Evolutionary conservation across 2,797 vertebrate species (phyloP).

Genomic region (Girardinus metallicus): DNA sequence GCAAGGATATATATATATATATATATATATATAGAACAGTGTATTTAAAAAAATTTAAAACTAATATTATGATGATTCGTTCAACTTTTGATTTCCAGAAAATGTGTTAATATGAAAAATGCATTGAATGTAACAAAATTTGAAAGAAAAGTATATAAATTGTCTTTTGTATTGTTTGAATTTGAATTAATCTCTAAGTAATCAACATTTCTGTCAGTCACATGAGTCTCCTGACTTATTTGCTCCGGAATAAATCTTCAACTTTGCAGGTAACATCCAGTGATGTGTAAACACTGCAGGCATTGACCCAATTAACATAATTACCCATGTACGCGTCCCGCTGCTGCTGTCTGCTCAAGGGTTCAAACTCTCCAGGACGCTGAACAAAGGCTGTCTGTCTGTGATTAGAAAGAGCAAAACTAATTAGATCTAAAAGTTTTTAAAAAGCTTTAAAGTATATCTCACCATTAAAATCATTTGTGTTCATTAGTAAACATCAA

Average conservation of each 20-base stretch:
- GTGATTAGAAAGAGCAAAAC: slow-evolving; percentile 41
- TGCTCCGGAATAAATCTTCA: slow-evolving; percentile 35
- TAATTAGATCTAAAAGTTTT: slow-evolving; percentile 50
- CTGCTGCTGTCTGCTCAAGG: slow-evolving; percentile 42
- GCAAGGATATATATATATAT: no score
- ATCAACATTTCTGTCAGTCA: not conserved
- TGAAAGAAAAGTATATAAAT: not conserved
- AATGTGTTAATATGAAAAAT: not conserved
- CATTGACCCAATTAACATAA: slow-evolving; percentile 67
- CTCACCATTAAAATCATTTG: not conserved
- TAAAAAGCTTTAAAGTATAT: slow-evolving; percentile 17
- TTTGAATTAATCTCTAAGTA: not conserved
- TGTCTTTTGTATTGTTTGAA: not conserved
- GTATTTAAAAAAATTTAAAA: not conserved
- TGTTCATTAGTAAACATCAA: not conserved
- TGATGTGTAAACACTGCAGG: slow-evolving; percentile 27
- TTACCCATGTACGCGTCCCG: slow-evolving; percentile 27
- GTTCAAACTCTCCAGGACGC: slow-evolving; percentile 29
- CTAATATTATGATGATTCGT: not conserved
- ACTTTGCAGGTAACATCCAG: slow-evolving; percentile 23
- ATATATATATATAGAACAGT: not conserved
- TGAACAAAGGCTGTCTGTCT: slow-evolving; percentile 25
- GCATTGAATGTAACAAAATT: not conserved
- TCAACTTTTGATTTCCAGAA: not conserved
- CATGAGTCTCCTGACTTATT: slow-evolving; percentile 27